Percentiles rank a stretch among this genome's conserved stretches.
These are phyloP conservation scores for Neopipo cinnamomea DNA, from an alignment of 2,113 vertebrate species.

Conservation along the genomic window DNA sequence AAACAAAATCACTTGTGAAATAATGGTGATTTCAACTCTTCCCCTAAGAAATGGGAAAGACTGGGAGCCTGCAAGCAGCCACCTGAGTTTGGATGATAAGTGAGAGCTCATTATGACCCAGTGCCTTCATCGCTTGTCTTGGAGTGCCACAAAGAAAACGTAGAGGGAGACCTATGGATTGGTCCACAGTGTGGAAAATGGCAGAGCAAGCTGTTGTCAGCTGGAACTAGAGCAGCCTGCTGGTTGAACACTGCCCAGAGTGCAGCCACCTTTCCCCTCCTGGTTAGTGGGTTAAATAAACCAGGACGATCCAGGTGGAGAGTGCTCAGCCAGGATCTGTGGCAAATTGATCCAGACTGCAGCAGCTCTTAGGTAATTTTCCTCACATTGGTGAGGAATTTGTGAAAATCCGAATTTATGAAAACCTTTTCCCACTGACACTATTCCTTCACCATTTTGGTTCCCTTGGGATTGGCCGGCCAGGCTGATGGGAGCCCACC, in stretches of 20 bases:
- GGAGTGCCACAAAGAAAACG: fast-evolving
- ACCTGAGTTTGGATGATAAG: background rate
- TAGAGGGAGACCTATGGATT: background rate
- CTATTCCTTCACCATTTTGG: background rate
- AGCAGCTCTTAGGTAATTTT: fast-evolving
- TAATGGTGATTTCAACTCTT: background rate
- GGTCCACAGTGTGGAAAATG: background rate
- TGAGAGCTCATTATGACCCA: fast-evolving
- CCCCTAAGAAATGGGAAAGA: background rate
- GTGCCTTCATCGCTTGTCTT: background rate
- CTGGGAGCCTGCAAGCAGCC: background rate
- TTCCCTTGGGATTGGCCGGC: background rate
- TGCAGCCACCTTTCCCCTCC: background rate
- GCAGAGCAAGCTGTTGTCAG: background rate
- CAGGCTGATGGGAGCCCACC: background rate
- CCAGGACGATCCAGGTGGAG: background rate
- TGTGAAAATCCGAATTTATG: background rate
- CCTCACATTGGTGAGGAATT: background rate
- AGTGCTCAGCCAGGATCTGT: background rate
- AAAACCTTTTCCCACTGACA: background rate
- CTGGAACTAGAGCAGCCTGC: background rate
- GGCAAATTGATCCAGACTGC: background rate
- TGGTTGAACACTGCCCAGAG: background rate
- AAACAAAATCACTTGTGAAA: background rate
- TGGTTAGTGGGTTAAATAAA: background rate